Evolutionary conservation across 2,888 invertebrate genomes (phyloP).

Genomic region (Xestia xanthographa): DNA sequence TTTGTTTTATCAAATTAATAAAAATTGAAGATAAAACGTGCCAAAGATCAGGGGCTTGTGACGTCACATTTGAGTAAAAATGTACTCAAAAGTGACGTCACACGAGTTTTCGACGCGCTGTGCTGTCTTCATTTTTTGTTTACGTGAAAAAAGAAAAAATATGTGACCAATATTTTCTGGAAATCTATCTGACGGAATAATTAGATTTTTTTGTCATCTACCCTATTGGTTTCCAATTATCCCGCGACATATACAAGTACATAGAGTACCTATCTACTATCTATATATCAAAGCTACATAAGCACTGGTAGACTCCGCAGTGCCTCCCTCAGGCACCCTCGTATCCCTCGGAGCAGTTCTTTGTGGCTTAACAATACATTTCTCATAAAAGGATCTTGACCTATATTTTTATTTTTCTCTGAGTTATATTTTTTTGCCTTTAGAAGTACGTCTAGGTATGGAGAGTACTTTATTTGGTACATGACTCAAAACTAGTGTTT

Average conservation of each 20-base stretch:
- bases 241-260: background rate
- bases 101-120: no score
- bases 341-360: constrained; percentile 49
- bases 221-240: background rate
- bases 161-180: no score
- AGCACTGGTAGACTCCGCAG: constrained; percentile 32
- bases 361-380: constrained; percentile 59
- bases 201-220: no score
- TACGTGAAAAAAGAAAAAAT: no score
- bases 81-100: no score
- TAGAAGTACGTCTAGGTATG: background rate
- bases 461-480: background rate
- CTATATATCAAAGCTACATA: constrained; percentile 13
- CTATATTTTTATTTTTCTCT: constrained; percentile 44
- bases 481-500: background rate
- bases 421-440: constrained; percentile 20
- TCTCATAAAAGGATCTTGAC: constrained; percentile 51
- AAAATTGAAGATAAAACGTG: no score
- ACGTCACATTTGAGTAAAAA: no score
- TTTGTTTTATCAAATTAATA: no score
- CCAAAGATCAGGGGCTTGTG: no score
- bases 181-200: no score
- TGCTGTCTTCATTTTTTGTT: no score
- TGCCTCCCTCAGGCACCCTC: constrained; percentile 34
- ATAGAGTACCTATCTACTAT: background rate